phyloP scores from a whole-genome alignment of 1,140 invertebrate species.

The Episyrphus balteatus region DNA sequence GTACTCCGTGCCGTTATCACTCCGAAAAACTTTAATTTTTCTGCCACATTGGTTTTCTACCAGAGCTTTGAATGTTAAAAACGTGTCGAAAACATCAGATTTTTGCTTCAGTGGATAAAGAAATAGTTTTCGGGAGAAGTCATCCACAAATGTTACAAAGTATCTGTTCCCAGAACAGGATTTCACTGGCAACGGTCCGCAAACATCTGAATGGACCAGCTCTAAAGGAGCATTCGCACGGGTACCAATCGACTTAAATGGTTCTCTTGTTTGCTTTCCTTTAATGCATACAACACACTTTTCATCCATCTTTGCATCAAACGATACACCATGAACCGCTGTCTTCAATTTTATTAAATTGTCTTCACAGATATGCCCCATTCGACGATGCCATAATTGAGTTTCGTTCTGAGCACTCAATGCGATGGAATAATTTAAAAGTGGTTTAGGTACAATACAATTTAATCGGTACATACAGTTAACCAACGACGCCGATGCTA shows the following conservation, averaged over 20 bases:
- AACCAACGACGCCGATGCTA: background rate
- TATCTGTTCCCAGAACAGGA: conserved; percentile 25
- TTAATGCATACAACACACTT: background rate
- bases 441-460: background rate
- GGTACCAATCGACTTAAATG: too few relatives aligned
- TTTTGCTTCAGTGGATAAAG: too few relatives aligned
- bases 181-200: conserved; percentile 2
- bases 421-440: background rate
- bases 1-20: conserved; percentile 9
- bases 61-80: conserved; percentile 3
- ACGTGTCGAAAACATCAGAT: too few relatives aligned
- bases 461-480: background rate
- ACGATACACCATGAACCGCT: background rate
- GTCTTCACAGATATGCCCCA: background rate
- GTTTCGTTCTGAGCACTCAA: background rate
- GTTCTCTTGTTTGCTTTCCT: too few relatives aligned
- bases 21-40: conserved; percentile 6
- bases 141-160: conserved; percentile 31
- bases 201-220: too few relatives aligned
- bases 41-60: conserved; percentile 6
- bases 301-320: background rate
- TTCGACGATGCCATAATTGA: conserved; percentile 2
- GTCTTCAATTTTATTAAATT: background rate
- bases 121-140: conserved; percentile 22
- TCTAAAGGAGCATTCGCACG: too few relatives aligned